Evolutionary conservation across 2,113 vertebrate species (phyloP), one percentile per base, ranked within the genome.

Genomic region (Mastomys coucha): DNA sequence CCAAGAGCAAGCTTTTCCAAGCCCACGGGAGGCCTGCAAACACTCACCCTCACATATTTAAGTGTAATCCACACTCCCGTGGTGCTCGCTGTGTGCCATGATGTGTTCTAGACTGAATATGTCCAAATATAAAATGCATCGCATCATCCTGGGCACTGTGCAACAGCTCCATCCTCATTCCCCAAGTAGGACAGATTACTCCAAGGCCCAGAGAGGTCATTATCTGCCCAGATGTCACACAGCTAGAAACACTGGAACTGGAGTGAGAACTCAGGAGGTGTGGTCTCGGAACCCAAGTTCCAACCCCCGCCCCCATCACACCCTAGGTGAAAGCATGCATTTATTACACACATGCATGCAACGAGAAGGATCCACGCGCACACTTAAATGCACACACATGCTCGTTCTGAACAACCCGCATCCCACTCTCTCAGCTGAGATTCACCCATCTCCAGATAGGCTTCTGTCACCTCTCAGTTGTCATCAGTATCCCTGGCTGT

Each of bases 191-290:
- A n/a, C n/a, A n/a, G n/a, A 93, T 93, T 72, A 73, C 60, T 26
- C 19, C 28, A 86, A 72, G 84, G 33, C 93, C 56, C 81, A 65
- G 91, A 78, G 60, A 94, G 36, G 75, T 77, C 85, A 91, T 94
- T 31, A 58, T 10, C 67, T 28, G 9, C n/a, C 95, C 63, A 56
- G 73, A 73, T 17, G 39, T 65, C 77, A 82, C 31, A n/a, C 2
- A 11, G 76, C 4, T 36, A 33, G 42, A 51, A 80, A n/a, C 13
- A 45, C 17, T 19, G 11, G 58, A 39, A n/a, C 28, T 28, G 36
- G 65, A 26, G 75, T 76, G 39, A 85, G 91, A 77, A 82, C 49
- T 49, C 45, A 42, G 42, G 12, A 2, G n/a, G 56, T 22, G 22
- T 67, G n/a, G 28, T 26, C 58, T 73, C 69, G 5, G 2, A 89